Percentiles rank a stretch among this genome's conserved stretches.
Evolutionary conservation across 1,140 invertebrate species (phyloP).

Genomic region (Ceratina japonica): DNA sequence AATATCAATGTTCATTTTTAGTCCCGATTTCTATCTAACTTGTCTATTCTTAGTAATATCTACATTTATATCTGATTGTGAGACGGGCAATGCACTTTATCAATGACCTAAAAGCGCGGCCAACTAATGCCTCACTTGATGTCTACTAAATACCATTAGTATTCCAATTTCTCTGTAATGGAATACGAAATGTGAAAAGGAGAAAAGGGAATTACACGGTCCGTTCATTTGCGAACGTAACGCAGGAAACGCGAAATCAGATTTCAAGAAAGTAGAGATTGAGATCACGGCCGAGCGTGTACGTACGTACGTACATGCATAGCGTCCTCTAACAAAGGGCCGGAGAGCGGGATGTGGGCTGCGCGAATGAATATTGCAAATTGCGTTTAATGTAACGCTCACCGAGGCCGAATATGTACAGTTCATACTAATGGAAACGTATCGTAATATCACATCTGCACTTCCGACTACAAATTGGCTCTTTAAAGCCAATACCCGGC

Average conservation of each 20-base stretch:
- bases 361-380: constrained; percentile 48
- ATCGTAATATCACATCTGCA: constrained; percentile 57
- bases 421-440: constrained; percentile 55
- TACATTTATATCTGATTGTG: too few species aligned
- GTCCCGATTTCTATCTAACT: not conserved
- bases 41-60: too few species aligned
- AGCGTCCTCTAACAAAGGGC: constrained; percentile 6
- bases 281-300: not conserved
- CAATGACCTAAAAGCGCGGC: too few species aligned
- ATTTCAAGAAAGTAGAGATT: not conserved
- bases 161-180: too few species aligned
- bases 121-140: too few species aligned
- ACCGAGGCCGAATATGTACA: constrained; percentile 52
- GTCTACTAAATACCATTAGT: too few species aligned
- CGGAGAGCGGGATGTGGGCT: not conserved
- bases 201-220: not conserved
- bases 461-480: constrained; percentile 57
- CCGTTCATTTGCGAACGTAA: not conserved
- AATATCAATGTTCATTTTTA: not conserved
- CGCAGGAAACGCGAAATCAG: not conserved
- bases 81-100: too few species aligned
- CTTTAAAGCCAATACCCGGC: constrained; percentile 45
- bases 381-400: constrained; percentile 62
- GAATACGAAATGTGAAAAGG: not conserved
- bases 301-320: too few species aligned